Base-by-base conservation (phyloP, 2,113 vertebrate genomes). In the Chaetorhynchus papuensis region DNA sequence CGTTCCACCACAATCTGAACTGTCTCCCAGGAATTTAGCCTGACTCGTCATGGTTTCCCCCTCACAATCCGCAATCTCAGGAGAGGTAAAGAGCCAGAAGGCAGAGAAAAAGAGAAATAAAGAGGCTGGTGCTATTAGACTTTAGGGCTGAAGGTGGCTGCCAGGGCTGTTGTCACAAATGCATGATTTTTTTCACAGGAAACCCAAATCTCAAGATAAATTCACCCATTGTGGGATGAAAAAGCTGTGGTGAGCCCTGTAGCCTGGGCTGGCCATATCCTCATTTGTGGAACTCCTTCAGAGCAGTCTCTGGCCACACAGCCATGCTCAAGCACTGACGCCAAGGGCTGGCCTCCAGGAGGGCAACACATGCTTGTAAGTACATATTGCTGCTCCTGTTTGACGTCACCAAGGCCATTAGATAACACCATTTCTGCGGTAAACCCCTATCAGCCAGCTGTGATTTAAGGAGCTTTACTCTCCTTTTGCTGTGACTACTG, bases 401-500 rank as follows among this genome's bases (percentile, higher is more conserved):
- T 92, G 89, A 94, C 8, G 5, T 86, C 77, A 80, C 70, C 76
- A 60, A 77, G 81, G n/a, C 92, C 64, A 57, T 96, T 96, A 94
- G 82, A 92, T 96, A 95, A 95, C 76, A 70, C 74, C 44, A 61
- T 83, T 88, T 68, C 60, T 91, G 76, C 33, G 19, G 35, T 90
- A 90, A 95, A 83, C 45, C 49, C 13, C 0, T 83, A 70, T 57
- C 72, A 68, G 77, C 81, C 86, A 95, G 83, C 74, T 87, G 89
- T 42, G 77, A 41, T 83, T 95, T 94, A 93, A 96, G 70, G 59
- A 92, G 72, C 70, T 96, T 95, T 94, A 75, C 79, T 88, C 63
- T 89, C 31, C 60, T 95, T 89, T 89, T 81, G 66, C 69, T 93
- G 41, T 94, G 83, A 78, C 71, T 78, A 80, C 44, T 11, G 30